A percentile compares a stretch with the other conserved stretches of the same genome.
These are phyloP conservation scores for Calosoma granatense DNA, from an alignment of 1,140 invertebrate genomes.

Conservation along the genomic window DNA sequence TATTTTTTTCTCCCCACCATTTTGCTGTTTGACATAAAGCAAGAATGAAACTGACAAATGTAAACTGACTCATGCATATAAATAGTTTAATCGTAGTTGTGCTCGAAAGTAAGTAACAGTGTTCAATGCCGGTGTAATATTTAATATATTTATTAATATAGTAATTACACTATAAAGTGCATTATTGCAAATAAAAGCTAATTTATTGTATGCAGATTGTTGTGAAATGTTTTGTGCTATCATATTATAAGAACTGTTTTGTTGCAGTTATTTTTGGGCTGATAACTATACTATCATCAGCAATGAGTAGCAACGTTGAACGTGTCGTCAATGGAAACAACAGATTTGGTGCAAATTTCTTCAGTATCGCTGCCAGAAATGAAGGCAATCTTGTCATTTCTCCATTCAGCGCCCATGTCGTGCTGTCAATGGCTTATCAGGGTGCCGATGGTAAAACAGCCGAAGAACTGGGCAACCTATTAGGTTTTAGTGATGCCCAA, in stretches of 20 bases:
- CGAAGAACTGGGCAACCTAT: constrained; percentile 35
- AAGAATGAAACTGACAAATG: too few relatives aligned
- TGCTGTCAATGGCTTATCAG: constrained; percentile 36
- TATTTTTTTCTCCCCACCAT: too few relatives aligned
- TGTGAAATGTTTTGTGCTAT: too few relatives aligned
- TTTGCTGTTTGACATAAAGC: not conserved
- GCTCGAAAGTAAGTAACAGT: not conserved
- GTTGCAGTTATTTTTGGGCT: not conserved
- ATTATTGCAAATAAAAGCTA: too few relatives aligned
- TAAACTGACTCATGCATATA: not conserved
- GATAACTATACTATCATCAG: not conserved
- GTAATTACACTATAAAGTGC: too few relatives aligned
- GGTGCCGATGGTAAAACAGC: constrained; percentile 45
- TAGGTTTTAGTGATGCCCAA: constrained; percentile 20
- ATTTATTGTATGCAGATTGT: too few relatives aligned
- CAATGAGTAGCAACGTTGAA: not conserved
- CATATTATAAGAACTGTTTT: too few relatives aligned
- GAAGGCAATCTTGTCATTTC: constrained; percentile 36
- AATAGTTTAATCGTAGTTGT: not conserved
- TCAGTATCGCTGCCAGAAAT: constrained; percentile 19
- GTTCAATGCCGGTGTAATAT: not conserved
- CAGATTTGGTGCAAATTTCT: constrained; percentile 22
- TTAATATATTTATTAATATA: not conserved
- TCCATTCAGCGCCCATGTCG: constrained; percentile 36
- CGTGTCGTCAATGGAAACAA: constrained; percentile 20